These are phyloP conservation scores for Megalopta genalis DNA, from an alignment of 1,140 invertebrate genomes.

Conservation along the genomic window DNA sequence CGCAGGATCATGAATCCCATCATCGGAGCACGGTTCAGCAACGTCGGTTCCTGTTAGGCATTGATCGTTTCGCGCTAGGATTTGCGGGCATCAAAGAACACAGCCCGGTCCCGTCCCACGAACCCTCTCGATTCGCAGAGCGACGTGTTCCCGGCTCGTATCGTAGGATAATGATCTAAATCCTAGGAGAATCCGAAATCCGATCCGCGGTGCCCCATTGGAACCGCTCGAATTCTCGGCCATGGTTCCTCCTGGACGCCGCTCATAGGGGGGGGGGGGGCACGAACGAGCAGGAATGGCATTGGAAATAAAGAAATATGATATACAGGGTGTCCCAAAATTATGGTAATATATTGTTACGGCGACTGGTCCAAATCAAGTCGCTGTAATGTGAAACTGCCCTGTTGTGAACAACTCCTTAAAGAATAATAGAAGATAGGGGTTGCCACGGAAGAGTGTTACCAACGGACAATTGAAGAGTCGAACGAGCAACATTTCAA, in stretches of 20 bases:
- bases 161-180: constrained; percentile 62
- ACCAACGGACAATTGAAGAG: too few relatives aligned
- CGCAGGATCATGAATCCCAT: neutral
- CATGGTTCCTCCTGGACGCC: constrained; percentile 26
- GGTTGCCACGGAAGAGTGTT: too few relatives aligned
- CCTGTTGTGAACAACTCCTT: too few relatives aligned
- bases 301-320: too few relatives aligned
- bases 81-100: constrained; percentile 62
- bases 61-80: constrained; percentile 61
- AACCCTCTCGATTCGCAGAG: constrained; percentile 44
- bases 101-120: constrained; percentile 24
- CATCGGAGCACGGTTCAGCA: neutral
- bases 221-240: constrained; percentile 16
- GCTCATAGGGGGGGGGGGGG: too few relatives aligned
- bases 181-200: constrained; percentile 61
- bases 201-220: constrained; percentile 44
- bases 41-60: constrained; percentile 16
- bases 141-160: constrained; percentile 60
- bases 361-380: too few relatives aligned
- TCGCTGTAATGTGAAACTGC: too few relatives aligned
- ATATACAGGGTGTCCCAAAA: too few relatives aligned
- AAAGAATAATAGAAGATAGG: too few relatives aligned
- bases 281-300: too few relatives aligned
- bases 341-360: too few relatives aligned
- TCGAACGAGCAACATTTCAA: too few relatives aligned